These are phyloP conservation scores for Leptothorax acervorum DNA, from an alignment of 2,888 invertebrate species.

Conservation along the genomic window DNA sequence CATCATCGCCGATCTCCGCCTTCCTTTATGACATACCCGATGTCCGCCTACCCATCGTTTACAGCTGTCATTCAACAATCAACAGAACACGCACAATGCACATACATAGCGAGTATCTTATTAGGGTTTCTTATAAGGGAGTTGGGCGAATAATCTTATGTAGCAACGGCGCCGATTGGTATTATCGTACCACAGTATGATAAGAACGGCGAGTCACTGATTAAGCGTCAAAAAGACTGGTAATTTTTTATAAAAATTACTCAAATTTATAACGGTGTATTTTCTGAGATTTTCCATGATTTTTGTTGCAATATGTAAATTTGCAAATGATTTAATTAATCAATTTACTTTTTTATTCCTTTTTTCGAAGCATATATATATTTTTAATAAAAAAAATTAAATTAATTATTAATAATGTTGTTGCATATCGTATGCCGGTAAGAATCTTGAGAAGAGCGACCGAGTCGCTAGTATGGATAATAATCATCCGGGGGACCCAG, in stretches of 20 bases:
- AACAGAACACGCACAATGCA: background rate
- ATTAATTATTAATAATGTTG: background rate
- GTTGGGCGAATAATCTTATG: too few species aligned
- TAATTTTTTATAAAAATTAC: too few species aligned
- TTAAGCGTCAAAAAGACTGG: too few species aligned
- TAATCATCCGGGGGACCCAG: background rate
- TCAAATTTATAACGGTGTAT: too few species aligned
- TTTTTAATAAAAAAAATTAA: too few species aligned
- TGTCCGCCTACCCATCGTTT: slow-evolving; percentile 3
- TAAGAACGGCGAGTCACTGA: background rate
- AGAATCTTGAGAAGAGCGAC: background rate
- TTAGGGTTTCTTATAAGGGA: too few species aligned
- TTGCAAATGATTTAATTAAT: too few species aligned
- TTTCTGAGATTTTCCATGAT: too few species aligned
- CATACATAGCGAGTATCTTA: too few species aligned
- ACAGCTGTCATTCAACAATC: slow-evolving; percentile 19
- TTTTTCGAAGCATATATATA: too few species aligned
- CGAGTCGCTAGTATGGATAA: background rate
- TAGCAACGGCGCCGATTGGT: background rate
- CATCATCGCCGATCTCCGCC: background rate
- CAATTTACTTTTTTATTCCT: too few species aligned
- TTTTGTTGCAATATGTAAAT: too few species aligned
- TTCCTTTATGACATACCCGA: background rate
- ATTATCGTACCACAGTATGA: background rate
- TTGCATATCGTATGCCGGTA: background rate